A percentile compares a stretch with the other conserved stretches of the same genome.
Evolutionary conservation across 2,113 vertebrate genomes (phyloP).

Genomic region (Colius striatus): DNA sequence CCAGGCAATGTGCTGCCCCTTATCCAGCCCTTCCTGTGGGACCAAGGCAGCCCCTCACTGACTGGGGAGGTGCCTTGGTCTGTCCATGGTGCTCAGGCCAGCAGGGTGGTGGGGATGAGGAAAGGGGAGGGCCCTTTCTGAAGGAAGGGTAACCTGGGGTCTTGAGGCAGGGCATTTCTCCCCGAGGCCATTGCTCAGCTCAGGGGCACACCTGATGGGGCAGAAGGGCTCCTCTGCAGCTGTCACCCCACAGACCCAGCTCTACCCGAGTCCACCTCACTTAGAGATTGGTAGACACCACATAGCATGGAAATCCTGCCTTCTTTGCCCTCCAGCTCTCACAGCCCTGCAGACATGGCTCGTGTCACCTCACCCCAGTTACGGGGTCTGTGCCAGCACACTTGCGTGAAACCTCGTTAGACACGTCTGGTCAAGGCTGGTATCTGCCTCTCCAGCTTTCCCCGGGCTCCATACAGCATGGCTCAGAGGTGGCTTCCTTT

Average conservation of each 20-base stretch:
- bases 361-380: background rate
- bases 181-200: too few relatives aligned
- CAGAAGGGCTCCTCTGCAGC: background rate
- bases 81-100: fast-evolving
- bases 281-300: too few relatives aligned
- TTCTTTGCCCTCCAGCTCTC: background rate
- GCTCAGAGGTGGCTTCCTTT: background rate
- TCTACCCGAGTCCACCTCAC: background rate
- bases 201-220: too few relatives aligned
- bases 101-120: background rate
- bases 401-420: fast-evolving
- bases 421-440: too few relatives aligned
- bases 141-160: background rate
- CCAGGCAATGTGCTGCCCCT: fast-evolving
- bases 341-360: fast-evolving
- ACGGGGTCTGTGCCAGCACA: background rate
- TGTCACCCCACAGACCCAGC: background rate
- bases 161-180: too few relatives aligned
- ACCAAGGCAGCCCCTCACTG: fast-evolving
- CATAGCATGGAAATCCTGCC: fast-evolving
- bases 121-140: background rate
- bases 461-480: background rate
- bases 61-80: background rate
- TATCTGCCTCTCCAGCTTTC: background rate
- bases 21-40: background rate